Conservation (phyloP, 2,888 invertebrate genomes). For the Conistra vaccinii region DNA sequence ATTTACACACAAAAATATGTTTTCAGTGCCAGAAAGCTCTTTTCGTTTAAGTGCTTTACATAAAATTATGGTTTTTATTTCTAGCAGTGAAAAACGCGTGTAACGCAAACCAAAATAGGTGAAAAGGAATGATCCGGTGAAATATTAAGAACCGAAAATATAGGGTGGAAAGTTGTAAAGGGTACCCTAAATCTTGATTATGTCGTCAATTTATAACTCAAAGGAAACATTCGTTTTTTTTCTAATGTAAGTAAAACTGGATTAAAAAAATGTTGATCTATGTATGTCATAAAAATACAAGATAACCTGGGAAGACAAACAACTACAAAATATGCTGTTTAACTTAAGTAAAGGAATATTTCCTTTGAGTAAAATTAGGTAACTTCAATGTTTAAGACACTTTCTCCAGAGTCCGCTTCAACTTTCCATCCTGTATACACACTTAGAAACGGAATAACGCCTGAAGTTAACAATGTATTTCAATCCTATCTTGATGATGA, state of each 20-base stretch:
- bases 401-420: not conserved
- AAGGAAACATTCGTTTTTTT: not conserved
- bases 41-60: not conserved
- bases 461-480: conserved; percentile 17
- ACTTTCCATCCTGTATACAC: conserved; percentile 25
- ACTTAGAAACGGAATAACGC: conserved; percentile 6
- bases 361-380: not conserved
- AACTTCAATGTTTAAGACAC: not conserved
- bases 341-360: not conserved
- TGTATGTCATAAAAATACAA: not conserved
- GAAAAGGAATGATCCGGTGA: conserved; percentile 12
- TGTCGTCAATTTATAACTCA: not conserved
- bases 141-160: conserved; percentile 18
- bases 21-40: conserved; percentile 47
- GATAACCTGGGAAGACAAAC: not conserved
- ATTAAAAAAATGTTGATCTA: not conserved
- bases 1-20: conserved; percentile 29
- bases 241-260: not conserved
- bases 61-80: conserved; percentile 18
- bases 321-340: not conserved
- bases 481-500: not conserved
- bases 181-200: not conserved
- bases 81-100: conserved; percentile 43
- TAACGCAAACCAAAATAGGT: conserved; percentile 18
- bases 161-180: not conserved